Conservation (phyloP, 2,888 invertebrate species). For the Glaucopsyche alexis region DNA sequence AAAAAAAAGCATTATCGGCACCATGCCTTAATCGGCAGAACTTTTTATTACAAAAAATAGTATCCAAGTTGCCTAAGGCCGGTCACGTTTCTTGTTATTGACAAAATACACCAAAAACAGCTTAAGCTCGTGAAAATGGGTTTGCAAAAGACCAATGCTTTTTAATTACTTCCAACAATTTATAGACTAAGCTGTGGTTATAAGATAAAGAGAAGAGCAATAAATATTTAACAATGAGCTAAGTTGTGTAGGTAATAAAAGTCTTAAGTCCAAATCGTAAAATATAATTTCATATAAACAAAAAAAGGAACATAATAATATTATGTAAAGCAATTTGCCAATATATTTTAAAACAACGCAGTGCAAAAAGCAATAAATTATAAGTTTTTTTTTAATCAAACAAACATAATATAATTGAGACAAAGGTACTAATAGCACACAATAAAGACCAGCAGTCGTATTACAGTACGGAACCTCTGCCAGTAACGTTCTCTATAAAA, state of each 20-base stretch:
- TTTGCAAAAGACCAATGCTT: background rate
- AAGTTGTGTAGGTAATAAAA: too few relatives aligned
- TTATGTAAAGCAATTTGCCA: too few relatives aligned
- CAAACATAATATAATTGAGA: conserved; percentile 14
- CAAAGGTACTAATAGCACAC: conserved; percentile 23
- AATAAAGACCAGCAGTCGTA: conserved; percentile 22
- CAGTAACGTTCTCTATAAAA: conserved; percentile 22
- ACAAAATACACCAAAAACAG: conserved; percentile 16
- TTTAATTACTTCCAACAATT: conserved; percentile 5
- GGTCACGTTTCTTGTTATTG: conserved; percentile 24
- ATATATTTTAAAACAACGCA: background rate
- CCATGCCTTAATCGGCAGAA: background rate
- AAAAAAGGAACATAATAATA: too few relatives aligned
- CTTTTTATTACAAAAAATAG: conserved; percentile 14
- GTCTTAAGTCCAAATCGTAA: too few relatives aligned
- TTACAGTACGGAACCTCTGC: conserved; percentile 17
- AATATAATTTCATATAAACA: too few relatives aligned
- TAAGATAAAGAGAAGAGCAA: background rate
- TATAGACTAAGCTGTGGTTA: background rate
- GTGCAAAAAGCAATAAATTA: too few relatives aligned
- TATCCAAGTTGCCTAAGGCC: conserved; percentile 18
- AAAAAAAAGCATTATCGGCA: background rate
- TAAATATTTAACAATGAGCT: background rate
- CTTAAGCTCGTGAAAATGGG: background rate
- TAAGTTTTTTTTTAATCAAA: background rate